These are phyloP conservation scores for Anthopleura sola DNA, from an alignment of 64 coral and sea anemone genomes.

Conservation along the genomic window DNA sequence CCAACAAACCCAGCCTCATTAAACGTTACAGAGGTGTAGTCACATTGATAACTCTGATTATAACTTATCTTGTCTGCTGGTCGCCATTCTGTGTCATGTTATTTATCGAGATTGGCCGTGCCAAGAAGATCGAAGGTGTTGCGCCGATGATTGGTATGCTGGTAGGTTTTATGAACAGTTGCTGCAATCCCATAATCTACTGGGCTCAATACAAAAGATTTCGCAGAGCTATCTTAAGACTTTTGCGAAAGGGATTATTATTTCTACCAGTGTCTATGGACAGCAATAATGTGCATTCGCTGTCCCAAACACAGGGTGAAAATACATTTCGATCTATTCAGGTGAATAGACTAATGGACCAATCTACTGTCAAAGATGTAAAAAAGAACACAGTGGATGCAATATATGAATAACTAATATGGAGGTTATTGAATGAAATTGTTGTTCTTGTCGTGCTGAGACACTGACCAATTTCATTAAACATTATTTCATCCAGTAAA, in stretches of 20 bases:
- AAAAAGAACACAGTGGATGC: neutral
- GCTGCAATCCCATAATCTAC: constrained; percentile 73
- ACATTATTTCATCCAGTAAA: no score
- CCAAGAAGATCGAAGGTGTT: constrained; percentile 25
- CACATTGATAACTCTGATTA: constrained; percentile 41
- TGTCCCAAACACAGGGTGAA: constrained; percentile 7
- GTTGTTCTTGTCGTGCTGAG: no score
- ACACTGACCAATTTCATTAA: no score
- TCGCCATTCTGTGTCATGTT: constrained; percentile 80
- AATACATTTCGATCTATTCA: neutral
- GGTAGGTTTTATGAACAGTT: constrained; percentile 59
- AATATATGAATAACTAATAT: neutral
- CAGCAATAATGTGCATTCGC: neutral
- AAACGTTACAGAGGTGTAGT: constrained; percentile 49
- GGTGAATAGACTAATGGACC: neutral
- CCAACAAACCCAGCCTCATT: neutral
- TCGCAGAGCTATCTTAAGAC: constrained; percentile 23
- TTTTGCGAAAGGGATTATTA: constrained; percentile 15
- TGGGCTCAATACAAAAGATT: constrained; percentile 66
- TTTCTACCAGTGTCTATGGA: neutral
- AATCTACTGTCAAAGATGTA: neutral
- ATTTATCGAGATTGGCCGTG: constrained; percentile 62
- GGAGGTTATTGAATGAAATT: no score
- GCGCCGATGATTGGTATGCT: constrained; percentile 52
- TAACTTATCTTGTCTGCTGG: constrained; percentile 62